Percentiles rank a stretch among this genome's conserved stretches.
These are phyloP conservation scores for Dicyrtoma fusca DNA, from an alignment of 2,888 invertebrate genomes.

Conservation along the genomic window DNA sequence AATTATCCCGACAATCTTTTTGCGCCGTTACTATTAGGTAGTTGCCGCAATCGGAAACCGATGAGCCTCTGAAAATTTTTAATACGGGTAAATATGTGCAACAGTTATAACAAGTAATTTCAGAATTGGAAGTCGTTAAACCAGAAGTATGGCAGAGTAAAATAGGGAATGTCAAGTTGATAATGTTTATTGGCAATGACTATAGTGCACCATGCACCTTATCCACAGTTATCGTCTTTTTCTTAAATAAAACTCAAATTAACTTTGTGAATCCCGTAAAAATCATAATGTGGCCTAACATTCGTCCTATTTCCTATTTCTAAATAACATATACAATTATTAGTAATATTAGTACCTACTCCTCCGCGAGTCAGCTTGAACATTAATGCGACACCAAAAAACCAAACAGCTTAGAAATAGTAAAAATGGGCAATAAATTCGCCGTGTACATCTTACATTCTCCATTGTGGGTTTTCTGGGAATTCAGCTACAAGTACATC, in stretches of 20 bases:
- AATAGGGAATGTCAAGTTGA: too few species aligned
- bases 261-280: too few species aligned
- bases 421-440: neutral
- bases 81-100: too few species aligned
- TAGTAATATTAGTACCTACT: too few species aligned
- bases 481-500: constrained; percentile 89
- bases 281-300: too few species aligned
- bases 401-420: neutral
- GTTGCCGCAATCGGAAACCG: constrained; percentile 87
- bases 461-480: constrained; percentile 84
- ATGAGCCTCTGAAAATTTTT: constrained; percentile 74
- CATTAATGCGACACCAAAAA: neutral
- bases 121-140: too few species aligned
- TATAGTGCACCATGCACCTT: too few species aligned
- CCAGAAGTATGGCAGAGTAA: too few species aligned
- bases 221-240: too few species aligned
- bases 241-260: too few species aligned
- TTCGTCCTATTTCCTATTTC: neutral
- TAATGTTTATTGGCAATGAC: too few species aligned
- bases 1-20: constrained; percentile 89
- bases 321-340: neutral
- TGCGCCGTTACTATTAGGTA: constrained; percentile 82
- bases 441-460: constrained; percentile 75
- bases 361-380: neutral
- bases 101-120: too few species aligned